Evolutionary conservation across 2,797 vertebrate species (phyloP), one percentile per base, ranked within the genome.

Genomic region (Halcyon leucocephala): DNA sequence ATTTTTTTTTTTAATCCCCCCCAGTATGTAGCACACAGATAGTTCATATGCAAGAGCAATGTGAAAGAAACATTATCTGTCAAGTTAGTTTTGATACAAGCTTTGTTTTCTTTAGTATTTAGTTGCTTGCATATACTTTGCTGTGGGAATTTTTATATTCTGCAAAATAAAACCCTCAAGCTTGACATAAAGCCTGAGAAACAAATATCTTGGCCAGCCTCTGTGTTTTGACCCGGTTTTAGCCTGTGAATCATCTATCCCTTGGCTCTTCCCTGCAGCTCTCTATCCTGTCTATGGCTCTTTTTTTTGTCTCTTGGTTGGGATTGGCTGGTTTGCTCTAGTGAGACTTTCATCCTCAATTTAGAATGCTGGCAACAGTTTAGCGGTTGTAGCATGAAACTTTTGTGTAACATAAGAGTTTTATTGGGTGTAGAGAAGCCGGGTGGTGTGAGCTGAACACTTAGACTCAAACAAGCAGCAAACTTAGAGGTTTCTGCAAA

Each of bases 141-240:
- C 35, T 91, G 39, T 93, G 91, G 62, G 69, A 93, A 57, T 33
- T 82, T 48, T 85, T 91, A 24, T 80, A 3, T 88, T 78, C 67
- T 71, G 52, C 39, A 87, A n/a, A 88, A 71, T 37, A 78, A 93
- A 78, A 20, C 57, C 25, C 22, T 91, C 57, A 62, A 78, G 24
- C 79, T 93, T 71, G 67, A 90, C 67, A 51, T 16, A 52, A 93
- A 85, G 48, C 64, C 92, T 85, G 80, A 86, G 87, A 91, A 94
- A 86, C 31, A 78, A 81, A 7, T 57, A n/a, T 78, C 61, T 90
- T 94, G 85, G 85, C 80, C 49, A 54, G 79, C 41, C 18, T 83
- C 49, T 91, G 76, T 91, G 25, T 81, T 95, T 71, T 94, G 80
- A 86, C 88, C 82, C 69, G 9, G 64, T 88, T 94, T 69, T 84